Percentiles rank a stretch among this genome's conserved stretches.
phyloP scores from a whole-genome alignment of 2,888 invertebrate genomes.

The Pharmacophagus antenor region DNA sequence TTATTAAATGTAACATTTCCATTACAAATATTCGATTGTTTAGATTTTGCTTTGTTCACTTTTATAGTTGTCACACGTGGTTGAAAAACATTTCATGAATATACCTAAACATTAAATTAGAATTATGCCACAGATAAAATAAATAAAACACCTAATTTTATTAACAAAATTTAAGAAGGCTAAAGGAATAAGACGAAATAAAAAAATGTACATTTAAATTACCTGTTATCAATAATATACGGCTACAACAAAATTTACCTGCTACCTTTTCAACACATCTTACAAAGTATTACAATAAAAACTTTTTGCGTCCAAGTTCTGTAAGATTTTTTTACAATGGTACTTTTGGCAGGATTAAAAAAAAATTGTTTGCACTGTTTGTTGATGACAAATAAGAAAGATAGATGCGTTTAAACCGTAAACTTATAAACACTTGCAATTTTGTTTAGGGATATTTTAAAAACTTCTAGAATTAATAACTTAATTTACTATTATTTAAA shows the following conservation, averaged over 20 bases:
- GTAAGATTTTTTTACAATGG: neutral
- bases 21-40: too few relatives aligned
- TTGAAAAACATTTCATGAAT: conserved; percentile 38
- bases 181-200: neutral
- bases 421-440: neutral
- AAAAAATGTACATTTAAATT: neutral
- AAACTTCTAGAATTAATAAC: neutral
- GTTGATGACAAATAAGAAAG: neutral
- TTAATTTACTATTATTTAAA: too few relatives aligned
- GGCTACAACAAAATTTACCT: conserved; percentile 16
- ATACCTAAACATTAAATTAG: neutral
- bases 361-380: conserved; percentile 13
- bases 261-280: neutral
- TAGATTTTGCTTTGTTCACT: too few relatives aligned
- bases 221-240: conserved; percentile 21
- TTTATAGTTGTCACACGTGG: too few relatives aligned
- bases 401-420: neutral
- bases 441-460: neutral
- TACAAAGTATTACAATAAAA: neutral
- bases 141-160: neutral
- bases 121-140: neutral
- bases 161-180: neutral
- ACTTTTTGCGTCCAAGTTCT: conserved; percentile 2
- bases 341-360: conserved; percentile 8
- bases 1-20: too few relatives aligned